Evolutionary conservation across 2,113 vertebrate species (phyloP).

Genomic region (Colistium nudipinnis): DNA sequence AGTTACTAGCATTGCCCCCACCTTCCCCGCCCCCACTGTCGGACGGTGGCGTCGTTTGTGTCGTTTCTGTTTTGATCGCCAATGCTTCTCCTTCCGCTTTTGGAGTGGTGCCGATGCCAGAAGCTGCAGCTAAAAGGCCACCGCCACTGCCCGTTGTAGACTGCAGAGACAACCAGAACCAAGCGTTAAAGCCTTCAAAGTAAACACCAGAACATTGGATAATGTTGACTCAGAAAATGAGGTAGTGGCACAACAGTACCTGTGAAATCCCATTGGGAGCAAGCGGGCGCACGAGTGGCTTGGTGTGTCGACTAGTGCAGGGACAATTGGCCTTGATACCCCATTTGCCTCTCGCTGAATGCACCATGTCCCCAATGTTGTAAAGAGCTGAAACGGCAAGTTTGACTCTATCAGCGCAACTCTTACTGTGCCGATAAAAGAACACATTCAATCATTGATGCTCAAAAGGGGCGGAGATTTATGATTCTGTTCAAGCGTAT

Average conservation of each 20-base stretch:
- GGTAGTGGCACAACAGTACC: slow-evolving; percentile 76
- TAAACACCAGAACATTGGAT: not conserved
- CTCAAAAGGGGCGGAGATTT: not conserved
- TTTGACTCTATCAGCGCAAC: not conserved
- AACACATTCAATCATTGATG: not conserved
- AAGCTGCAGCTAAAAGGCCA: slow-evolving; percentile 35
- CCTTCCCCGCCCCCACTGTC: slow-evolving; percentile 75
- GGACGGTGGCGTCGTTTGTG: slow-evolving; percentile 50
- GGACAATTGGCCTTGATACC: slow-evolving; percentile 99
- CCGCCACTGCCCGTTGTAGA: slow-evolving; percentile 47
- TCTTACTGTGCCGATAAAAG: not conserved
- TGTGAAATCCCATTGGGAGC: slow-evolving; percentile 97
- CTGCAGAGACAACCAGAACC: slow-evolving; percentile 45
- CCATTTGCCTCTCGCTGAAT: slow-evolving; percentile 97
- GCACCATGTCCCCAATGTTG: slow-evolving; percentile 99
- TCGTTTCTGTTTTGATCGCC: slow-evolving; percentile 73
- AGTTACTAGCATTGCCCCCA: slow-evolving; percentile 58
- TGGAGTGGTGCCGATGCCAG: slow-evolving; percentile 45
- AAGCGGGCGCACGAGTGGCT: slow-evolving; percentile 89
- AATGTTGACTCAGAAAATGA: not conserved
- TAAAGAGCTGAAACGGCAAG: slow-evolving; percentile 87
- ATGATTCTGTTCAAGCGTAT: not conserved
- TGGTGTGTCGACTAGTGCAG: slow-evolving; percentile 93
- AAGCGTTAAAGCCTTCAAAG: not conserved
- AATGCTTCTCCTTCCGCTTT: slow-evolving; percentile 75